Evolutionary conservation across 2,888 invertebrate species (phyloP), one percentile per base, ranked within the genome.

Genomic region (Lepetodrilus schrolli): DNA sequence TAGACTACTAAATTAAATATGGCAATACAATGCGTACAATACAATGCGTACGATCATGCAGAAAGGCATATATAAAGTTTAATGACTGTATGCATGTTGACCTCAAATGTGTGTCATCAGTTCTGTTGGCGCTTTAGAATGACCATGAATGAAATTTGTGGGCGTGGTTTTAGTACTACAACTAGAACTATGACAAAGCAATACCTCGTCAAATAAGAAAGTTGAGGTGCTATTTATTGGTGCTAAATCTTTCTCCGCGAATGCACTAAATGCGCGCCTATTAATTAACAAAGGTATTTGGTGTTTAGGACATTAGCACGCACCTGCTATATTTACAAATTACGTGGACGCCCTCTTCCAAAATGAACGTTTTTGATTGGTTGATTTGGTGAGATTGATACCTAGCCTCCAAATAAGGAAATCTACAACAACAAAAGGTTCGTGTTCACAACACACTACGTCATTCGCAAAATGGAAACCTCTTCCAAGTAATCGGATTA

Each of bases 391-490:
- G 48, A 66, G 72, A 72, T 74, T 83, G 80, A 81, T 83, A 82
- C 82, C 77, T 78, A 78, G 76, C 73, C 76, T 82, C 84, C 83
- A 84, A 81, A 85, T 85, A 84, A 81, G 85, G 85, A 82, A 82
- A 82, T 80, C 71, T 82, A 85, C 85, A 84, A 83, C 82, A 85
- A 85, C 84, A 84, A 82, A 79, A 79, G 79, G 78, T 78, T 80
- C 78, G 79, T 78, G 81, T 78, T 82, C 83, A 85, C 82, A 84
- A 84, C 76, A 85, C 76, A 84, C 85, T 84, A 83, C 85, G 84
- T 82, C 84, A 84, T 83, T 81, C 78, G 74, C 76, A 76, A 81
- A 81, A 77, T 75, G 79, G 77, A 26, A 72, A 66, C 47, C 72
- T 76, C 72, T 68, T 43, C 69, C 65, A 65, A 71, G 70, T 37